phyloP scores from a whole-genome alignment of 2,113 vertebrate genomes.

The Dasypus novemcinctus region DNA sequence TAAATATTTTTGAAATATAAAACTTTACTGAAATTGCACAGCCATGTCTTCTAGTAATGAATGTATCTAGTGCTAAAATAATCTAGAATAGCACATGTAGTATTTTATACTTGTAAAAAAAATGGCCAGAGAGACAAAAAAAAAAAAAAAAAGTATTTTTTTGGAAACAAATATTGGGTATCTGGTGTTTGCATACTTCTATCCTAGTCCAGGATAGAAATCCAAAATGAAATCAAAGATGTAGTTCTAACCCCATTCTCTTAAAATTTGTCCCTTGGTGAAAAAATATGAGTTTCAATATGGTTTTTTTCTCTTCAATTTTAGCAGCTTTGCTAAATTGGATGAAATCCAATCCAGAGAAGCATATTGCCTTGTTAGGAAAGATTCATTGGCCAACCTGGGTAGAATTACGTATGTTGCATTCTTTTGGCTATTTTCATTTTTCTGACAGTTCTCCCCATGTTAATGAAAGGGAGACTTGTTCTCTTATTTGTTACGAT shows the following conservation, averaged over 20 bases:
- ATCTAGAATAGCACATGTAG: fast-evolving
- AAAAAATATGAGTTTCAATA: fast-evolving
- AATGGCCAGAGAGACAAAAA: too few relatives aligned
- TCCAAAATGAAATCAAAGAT: not conserved
- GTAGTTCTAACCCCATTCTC: not conserved
- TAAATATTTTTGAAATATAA: fast-evolving
- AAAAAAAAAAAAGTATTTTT: not conserved
- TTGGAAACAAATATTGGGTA: too few relatives aligned
- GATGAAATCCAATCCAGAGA: fast-evolving
- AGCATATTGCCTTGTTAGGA: not conserved
- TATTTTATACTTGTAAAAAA: fast-evolving
- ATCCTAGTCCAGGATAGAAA: not conserved
- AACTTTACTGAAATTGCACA: fast-evolving
- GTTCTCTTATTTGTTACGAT: not conserved
- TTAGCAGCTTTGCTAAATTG: not conserved
- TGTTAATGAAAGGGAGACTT: not conserved
- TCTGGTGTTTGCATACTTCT: too few relatives aligned
- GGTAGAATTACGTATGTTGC: fast-evolving
- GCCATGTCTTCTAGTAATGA: fast-evolving
- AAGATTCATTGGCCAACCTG: fast-evolving
- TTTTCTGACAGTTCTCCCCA: not conserved
- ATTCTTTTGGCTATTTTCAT: not conserved
- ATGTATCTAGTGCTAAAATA: fast-evolving
- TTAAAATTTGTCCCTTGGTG: not conserved
- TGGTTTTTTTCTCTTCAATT: fast-evolving